Evolutionary conservation across 1,140 invertebrate genomes (phyloP).

Genomic region (Drusus annulatus): DNA sequence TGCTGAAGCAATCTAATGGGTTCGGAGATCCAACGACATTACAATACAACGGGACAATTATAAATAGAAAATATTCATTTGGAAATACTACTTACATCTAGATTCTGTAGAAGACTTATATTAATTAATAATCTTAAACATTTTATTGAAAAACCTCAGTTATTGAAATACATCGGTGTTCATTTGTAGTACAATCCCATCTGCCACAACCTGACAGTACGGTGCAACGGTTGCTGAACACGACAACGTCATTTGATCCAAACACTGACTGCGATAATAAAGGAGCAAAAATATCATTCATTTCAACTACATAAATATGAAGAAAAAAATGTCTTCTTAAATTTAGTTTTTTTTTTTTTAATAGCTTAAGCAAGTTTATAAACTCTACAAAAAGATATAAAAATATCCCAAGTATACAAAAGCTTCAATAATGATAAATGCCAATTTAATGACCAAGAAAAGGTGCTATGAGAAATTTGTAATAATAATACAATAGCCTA

Average conservation of each 20-base stretch:
- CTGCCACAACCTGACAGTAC: slow-evolving; percentile 35
- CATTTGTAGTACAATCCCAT: slow-evolving; percentile 47
- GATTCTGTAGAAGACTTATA: slow-evolving; percentile 62
- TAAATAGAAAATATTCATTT: slow-evolving; percentile 68
- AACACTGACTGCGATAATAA: slow-evolving; percentile 8
- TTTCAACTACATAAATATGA: neutral
- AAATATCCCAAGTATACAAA: too few relatives aligned
- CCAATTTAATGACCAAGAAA: too few relatives aligned
- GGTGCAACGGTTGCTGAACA: neutral
- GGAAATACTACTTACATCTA: slow-evolving; percentile 73
- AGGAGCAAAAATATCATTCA: slow-evolving; percentile 8
- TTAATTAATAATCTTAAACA: slow-evolving; percentile 64
- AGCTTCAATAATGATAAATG: too few relatives aligned
- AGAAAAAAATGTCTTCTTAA: slow-evolving; percentile 1
- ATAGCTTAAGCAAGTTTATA: too few relatives aligned
- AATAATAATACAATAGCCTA: too few relatives aligned
- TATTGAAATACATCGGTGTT: slow-evolving; percentile 36
- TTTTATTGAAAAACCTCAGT: slow-evolving; percentile 47
- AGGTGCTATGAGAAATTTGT: too few relatives aligned
- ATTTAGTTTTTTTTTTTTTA: too few relatives aligned
- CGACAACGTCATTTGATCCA: neutral
- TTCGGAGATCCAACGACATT: slow-evolving; percentile 57
- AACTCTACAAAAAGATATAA: too few relatives aligned
- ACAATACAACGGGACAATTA: slow-evolving; percentile 52
- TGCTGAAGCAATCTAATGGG: slow-evolving; percentile 56